Base-by-base conservation (phyloP, 2,113 vertebrate genomes). In the Embiotoca jacksoni region DNA sequence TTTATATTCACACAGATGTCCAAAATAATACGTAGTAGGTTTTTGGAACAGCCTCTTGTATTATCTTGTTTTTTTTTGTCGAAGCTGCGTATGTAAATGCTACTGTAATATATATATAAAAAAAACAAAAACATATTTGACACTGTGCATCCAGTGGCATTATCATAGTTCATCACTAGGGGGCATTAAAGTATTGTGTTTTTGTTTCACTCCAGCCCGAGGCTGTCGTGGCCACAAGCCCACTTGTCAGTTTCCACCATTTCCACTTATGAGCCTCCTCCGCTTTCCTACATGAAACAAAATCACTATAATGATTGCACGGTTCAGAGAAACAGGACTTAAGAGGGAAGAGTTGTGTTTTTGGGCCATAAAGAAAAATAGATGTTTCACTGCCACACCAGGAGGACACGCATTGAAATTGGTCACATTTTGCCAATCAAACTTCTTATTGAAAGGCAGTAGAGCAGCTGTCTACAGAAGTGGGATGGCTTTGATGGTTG, bases 181-280 rank as follows among this genome's bases (percentile, higher is more conserved):
- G 88, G 86, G 90, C 85, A 82, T 82, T 82, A 81, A 60, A 63
- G 78, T 41, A 84, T 81, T 62, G 62, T 55, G 52, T 66, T 61
- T 54, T 78, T 32, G 10, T 36, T 50, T 32, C n/a, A 15, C 7
- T 61, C 54, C 0, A 6, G 33, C 46, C 65, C 8, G 32, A 59
- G 54, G 83, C 75, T 66, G 65, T 80, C 66, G 13, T 72, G 81
- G 71, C 74, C 14, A 50, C 46, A 55, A 72, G 68, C 65, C 53
- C 57, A 47, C 39, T 69, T 60, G 59, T 67, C 49, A 61, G 61
- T 84, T 87, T 87, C 66, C 64, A 67, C 68, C 52, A 65, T 76
- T 78, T 85, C 68, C 74, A 80, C 83, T 83, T 70, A 31, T 36
- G 60, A 65, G 30, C 35, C 33, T 88, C 63, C 61, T 47, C 46